These are phyloP conservation scores for Forpus xanthops DNA, from an alignment of 2,797 vertebrate genomes.

Conservation along the genomic window DNA sequence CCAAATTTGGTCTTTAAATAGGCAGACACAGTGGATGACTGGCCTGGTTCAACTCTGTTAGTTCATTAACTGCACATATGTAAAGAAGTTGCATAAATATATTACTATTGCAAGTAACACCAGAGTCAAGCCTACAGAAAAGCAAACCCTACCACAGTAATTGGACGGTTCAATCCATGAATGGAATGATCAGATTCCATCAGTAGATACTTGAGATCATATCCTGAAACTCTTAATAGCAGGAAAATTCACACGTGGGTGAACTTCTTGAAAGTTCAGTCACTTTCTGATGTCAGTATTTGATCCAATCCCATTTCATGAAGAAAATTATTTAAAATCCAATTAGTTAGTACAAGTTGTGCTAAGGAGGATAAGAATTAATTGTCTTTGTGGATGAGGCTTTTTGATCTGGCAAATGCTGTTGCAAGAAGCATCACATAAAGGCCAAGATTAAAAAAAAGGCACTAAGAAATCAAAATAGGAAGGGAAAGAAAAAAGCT, in stretches of 20 bases:
- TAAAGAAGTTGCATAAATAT: not conserved
- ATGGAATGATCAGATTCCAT: not conserved
- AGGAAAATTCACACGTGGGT: not conserved
- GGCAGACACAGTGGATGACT: not conserved
- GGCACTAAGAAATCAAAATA: not conserved
- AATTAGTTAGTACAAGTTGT: not conserved
- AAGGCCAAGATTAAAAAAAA: not conserved
- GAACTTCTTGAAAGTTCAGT: not conserved
- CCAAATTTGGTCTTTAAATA: not conserved
- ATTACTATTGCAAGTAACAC: not conserved
- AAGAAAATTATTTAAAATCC: not conserved
- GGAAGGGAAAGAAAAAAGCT: not conserved
- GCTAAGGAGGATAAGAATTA: not conserved
- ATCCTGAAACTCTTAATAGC: not conserved
- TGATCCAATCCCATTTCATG: not conserved
- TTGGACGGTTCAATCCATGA: not conserved
- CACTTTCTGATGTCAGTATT: not conserved
- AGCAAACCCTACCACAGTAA: not conserved
- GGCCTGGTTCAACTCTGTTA: conserved; percentile 3
- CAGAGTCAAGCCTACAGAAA: not conserved
- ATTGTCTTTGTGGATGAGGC: not conserved
- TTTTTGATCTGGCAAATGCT: not conserved
- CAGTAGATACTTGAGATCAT: not conserved
- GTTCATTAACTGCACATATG: not conserved
- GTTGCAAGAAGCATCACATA: not conserved